phyloP scores from a whole-genome alignment of 2,797 vertebrate genomes.

The Gymnoscopelus microlampas region DNA sequence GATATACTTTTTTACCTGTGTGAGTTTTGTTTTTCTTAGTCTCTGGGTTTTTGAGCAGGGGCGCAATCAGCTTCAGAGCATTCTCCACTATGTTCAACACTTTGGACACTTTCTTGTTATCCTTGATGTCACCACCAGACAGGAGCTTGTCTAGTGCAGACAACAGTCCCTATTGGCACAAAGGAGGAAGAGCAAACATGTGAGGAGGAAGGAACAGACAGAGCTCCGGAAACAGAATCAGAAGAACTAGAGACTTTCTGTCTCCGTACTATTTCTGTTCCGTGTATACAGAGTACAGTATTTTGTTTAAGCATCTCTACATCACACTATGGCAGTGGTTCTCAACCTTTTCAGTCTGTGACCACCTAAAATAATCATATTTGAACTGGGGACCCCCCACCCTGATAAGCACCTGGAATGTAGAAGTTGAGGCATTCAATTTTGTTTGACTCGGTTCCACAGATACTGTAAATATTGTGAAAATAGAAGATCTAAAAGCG shows the following conservation, averaged over 20 bases:
- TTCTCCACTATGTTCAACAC: constrained; percentile 70
- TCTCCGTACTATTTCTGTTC: constrained; percentile 36
- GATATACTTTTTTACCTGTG: constrained; percentile 61
- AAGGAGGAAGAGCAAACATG: constrained; percentile 15
- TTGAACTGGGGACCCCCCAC: too few species aligned
- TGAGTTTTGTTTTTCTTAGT: neutral
- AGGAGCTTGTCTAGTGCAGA: constrained; percentile 59
- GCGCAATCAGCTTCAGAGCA: constrained; percentile 52
- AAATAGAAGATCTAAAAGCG: too few species aligned
- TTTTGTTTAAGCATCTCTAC: constrained; percentile 24
- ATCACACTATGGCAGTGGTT: constrained; percentile 6
- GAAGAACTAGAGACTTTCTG: constrained; percentile 42
- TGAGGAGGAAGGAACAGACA: constrained; percentile 22
- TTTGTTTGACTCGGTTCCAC: too few species aligned
- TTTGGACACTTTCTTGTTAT: constrained; percentile 59
- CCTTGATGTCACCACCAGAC: constrained; percentile 16
- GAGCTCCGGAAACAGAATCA: constrained; percentile 21
- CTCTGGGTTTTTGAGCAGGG: constrained; percentile 19
- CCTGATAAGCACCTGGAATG: too few species aligned
- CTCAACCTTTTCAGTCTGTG: too few species aligned
- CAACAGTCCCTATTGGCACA: constrained; percentile 61
- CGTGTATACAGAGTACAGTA: constrained; percentile 35
- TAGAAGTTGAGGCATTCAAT: too few species aligned
- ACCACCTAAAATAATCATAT: too few species aligned
- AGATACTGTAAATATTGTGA: too few species aligned